A percentile compares a stretch with the other conserved stretches of the same genome.
Conservation (phyloP, 64 coral and sea anemone species). For the Actinia tenebrosa region DNA sequence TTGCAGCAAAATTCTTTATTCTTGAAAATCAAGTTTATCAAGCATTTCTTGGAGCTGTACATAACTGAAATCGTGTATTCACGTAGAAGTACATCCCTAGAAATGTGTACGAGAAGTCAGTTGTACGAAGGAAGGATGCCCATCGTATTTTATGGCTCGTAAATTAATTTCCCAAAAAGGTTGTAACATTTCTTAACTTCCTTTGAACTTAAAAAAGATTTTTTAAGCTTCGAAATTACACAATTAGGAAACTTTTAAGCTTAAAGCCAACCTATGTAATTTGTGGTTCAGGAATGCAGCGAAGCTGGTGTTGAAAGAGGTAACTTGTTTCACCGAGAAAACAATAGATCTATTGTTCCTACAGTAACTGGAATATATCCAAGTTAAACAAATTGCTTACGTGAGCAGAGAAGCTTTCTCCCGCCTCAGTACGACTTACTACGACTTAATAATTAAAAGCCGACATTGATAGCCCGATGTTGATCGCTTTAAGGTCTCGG, state of each 20-base stretch:
- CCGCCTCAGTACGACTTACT: not conserved
- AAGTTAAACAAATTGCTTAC: constrained; percentile 6
- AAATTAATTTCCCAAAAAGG: not conserved
- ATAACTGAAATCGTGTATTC: not conserved
- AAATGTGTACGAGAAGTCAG: not conserved
- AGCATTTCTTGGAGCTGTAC: not conserved
- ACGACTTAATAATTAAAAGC: not conserved
- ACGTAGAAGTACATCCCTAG: not conserved
- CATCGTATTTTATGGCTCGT: too few relatives aligned
- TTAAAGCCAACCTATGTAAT: constrained; percentile 7
- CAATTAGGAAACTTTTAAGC: constrained; percentile 24
- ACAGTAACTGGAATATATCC: not conserved
- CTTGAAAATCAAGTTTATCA: not conserved
- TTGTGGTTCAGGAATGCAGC: constrained; percentile 25
- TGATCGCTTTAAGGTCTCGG: not conserved
- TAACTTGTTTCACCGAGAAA: not conserved
- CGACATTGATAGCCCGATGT: not conserved
- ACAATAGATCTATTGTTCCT: constrained; percentile 2
- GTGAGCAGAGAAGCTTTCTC: not conserved
- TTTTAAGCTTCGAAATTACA: constrained; percentile 3
- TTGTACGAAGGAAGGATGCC: too few relatives aligned
- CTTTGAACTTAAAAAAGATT: not conserved
- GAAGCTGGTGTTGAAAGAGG: constrained; percentile 12
- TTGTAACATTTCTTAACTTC: not conserved
- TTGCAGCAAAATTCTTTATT: too few relatives aligned